These are phyloP conservation scores for Nanorana parkeri DNA, from an alignment of 2,113 vertebrate species.

Conservation along the genomic window DNA sequence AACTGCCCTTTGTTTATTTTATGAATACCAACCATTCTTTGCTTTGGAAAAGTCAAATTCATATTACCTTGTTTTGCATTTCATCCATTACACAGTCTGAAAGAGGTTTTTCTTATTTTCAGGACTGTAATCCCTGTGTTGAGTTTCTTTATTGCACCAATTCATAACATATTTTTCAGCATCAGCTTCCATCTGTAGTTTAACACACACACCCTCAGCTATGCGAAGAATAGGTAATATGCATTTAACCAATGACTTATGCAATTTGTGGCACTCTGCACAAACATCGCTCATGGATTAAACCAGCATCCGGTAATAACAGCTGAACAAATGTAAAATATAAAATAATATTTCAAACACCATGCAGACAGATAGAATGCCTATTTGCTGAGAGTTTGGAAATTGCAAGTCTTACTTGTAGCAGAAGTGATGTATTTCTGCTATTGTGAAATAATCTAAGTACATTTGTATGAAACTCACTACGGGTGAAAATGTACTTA, in stretches of 20 bases:
- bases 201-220: conserved; percentile 39
- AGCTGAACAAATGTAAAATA: conserved; percentile 45
- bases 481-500: conserved; percentile 48
- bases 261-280: conserved; percentile 47
- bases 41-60: background rate
- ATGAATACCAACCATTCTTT: background rate
- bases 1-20: background rate
- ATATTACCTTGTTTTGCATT: conserved; percentile 10
- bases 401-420: conserved; percentile 33
- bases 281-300: conserved; percentile 41
- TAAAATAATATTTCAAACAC: conserved; percentile 35
- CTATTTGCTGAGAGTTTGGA: conserved; percentile 25
- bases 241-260: conserved; percentile 37
- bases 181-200: conserved; percentile 39
- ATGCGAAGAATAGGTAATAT: conserved; percentile 22
- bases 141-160: conserved; percentile 48
- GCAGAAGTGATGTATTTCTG: conserved; percentile 32
- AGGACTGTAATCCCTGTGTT: conserved; percentile 41
- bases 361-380: conserved; percentile 2
- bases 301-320: conserved; percentile 43
- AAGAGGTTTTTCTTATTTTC: conserved; percentile 47
- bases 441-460: conserved; percentile 13
- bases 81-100: conserved; percentile 41
- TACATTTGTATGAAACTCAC: conserved; percentile 13
- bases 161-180: conserved; percentile 42